phyloP scores from a whole-genome alignment of 1,140 invertebrate species.

The Galleria mellonella region DNA sequence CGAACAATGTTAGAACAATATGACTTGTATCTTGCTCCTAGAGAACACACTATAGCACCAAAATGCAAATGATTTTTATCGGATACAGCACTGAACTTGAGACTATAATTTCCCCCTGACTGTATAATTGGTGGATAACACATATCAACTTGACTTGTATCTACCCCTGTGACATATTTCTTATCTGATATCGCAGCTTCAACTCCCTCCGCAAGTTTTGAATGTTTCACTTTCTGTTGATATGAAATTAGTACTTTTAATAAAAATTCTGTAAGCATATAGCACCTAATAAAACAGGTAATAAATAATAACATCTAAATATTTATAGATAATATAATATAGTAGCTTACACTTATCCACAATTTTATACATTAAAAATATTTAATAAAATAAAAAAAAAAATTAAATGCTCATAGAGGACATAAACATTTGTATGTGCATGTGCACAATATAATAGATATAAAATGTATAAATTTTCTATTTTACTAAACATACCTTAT shows the following conservation, averaged over 20 bases:
- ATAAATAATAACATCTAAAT: no score
- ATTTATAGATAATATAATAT: no score
- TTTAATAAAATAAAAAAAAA: no score
- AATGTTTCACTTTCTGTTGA: conserved; percentile 93
- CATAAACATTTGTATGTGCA: no score
- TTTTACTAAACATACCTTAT: conserved; percentile 79
- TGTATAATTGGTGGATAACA: conserved; percentile 99
- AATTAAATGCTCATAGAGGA: no score
- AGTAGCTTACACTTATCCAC: no score
- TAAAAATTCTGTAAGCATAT: no score
- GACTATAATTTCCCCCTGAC: conserved; percentile 96
- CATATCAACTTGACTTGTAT: conserved; percentile 93
- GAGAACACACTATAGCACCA: conserved; percentile 95
- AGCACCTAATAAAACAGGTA: no score
- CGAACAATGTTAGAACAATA: conserved; percentile 99
- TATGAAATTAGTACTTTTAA: not conserved
- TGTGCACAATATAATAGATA: no score
- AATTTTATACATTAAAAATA: no score
- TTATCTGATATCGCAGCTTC: conserved; percentile 93
- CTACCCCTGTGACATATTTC: conserved; percentile 94
- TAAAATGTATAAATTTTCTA: no score
- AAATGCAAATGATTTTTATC: conserved; percentile 97
- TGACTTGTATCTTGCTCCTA: conserved; percentile 96
- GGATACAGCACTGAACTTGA: conserved; percentile 96
- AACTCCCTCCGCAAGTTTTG: conserved; percentile 95